Evolutionary conservation across 2,113 vertebrate genomes (phyloP), one percentile per base, ranked within the genome.

Genomic region (Panthera tigris): DNA sequence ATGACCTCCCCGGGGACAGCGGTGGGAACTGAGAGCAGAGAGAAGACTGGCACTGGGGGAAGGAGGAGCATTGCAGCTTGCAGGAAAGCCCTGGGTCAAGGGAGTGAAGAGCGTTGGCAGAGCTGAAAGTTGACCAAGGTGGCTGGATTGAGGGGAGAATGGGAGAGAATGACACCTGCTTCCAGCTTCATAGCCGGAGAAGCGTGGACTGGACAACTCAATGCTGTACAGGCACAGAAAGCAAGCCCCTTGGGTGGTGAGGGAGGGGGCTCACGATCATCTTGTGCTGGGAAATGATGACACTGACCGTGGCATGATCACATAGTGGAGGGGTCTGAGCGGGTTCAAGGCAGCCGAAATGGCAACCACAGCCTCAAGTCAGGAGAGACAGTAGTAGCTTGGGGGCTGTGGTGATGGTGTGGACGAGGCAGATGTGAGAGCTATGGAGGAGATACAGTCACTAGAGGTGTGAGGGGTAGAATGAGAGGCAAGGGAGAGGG

Each of bases 31-130:
- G 13, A 89, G 48, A 33, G 45, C 78, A 27, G 89, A 41, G 4
- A 14, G 57, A n/a, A 4, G 25, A 63, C 15, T 1, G 5, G 27
- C n/a, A 27, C 23, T 0, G 4, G 52, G 48, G 57, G 74, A 57
- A 83, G 63, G 33, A 74, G 21, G 21, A 29, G 1, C n/a, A 3
- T 0, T 27, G 29, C 27, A 18, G 65, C 63, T 48, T 2, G 18
- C 9, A 8, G 66, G 73, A 78, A 25, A 90, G 25, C 0, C 7
- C 57, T 21, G 25, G 14, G 27, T 3, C 39, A 25, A 50, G 45
- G 16, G 39, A 63, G n/a, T 7, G 10, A 13, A 36, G 41, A 50
- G 36, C 10, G 3, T 4, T 33, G 29, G n/a, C 1, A 0, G 73
- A 39, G n/a, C 41, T 16, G 1, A 33, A 8, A n/a, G 36, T 4